These are phyloP conservation scores for Liposcelis brunnea DNA, from an alignment of 2,888 invertebrate genomes.

Conservation along the genomic window DNA sequence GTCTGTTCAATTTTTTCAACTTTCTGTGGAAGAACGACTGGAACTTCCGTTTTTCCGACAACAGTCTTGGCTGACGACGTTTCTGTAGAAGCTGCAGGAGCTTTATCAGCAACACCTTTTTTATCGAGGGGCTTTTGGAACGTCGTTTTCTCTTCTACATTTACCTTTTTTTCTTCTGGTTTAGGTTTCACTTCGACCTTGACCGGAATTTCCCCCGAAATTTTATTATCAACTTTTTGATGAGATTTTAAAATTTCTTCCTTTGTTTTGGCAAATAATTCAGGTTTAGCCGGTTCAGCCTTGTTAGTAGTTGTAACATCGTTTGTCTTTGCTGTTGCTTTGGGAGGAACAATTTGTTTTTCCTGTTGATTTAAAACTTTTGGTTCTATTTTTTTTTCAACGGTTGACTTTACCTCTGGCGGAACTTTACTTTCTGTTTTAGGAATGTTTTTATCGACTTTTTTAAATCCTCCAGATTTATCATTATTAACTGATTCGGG, in stretches of 20 bases:
- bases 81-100: too few relatives aligned
- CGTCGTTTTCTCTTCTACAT: slow-evolving; percentile 16
- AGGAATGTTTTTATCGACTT: neutral
- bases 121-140: slow-evolving; percentile 12
- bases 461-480: neutral
- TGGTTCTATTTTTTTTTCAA: slow-evolving; percentile 4
- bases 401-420: slow-evolving; percentile 1
- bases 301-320: slow-evolving; percentile 10
- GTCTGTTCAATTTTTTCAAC: too few relatives aligned
- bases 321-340: slow-evolving; percentile 9
- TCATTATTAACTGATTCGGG: neutral
- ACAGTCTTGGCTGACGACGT: too few relatives aligned
- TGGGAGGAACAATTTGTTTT: slow-evolving; percentile 4
- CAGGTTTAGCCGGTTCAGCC: neutral
- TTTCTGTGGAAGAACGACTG: too few relatives aligned
- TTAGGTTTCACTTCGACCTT: neutral
- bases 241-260: neutral
- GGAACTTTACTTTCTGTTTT: neutral
- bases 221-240: neutral
- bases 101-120: neutral
- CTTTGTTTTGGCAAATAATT: neutral
- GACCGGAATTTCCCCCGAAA: neutral
- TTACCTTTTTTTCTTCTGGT: slow-evolving; percentile 6
- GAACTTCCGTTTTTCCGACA: too few relatives aligned
- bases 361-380: slow-evolving; percentile 5